These are phyloP conservation scores for Lepus townsendii DNA, from an alignment of 2,797 vertebrate genomes.

Conservation along the genomic window DNA sequence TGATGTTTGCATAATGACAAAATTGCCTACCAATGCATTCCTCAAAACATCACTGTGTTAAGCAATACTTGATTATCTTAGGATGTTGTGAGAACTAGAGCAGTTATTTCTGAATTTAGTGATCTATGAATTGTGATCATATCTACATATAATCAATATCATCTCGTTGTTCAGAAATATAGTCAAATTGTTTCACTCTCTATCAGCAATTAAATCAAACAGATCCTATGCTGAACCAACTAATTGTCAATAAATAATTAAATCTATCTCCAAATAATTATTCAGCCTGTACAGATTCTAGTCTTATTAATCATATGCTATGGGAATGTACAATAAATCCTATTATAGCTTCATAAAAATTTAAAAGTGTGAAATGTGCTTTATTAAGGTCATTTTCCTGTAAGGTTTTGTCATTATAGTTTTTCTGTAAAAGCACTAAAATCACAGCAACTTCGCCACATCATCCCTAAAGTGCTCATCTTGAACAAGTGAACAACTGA, in stretches of 20 bases:
- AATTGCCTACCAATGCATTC: no score
- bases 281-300: conserved; percentile 39
- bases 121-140: background rate
- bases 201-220: conserved; percentile 58
- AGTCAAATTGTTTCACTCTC: conserved; percentile 60
- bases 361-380: conserved; percentile 69
- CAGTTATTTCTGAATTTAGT: conserved; percentile 28
- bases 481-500: conserved; percentile 67
- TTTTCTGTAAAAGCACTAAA: conserved; percentile 72
- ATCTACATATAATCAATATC: background rate
- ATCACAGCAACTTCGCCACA: conserved; percentile 61
- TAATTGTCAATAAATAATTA: conserved; percentile 69
- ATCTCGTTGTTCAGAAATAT: conserved; percentile 62
- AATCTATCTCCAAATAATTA: conserved; percentile 74
- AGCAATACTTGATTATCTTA: background rate
- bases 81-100: background rate
- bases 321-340: conserved; percentile 67
- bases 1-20: no score
- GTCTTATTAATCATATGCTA: conserved; percentile 68
- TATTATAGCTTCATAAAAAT: conserved; percentile 69
- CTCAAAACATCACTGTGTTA: no score
- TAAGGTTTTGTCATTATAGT: conserved; percentile 65
- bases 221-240: conserved; percentile 62
- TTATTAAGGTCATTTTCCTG: conserved; percentile 71
- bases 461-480: conserved; percentile 65